Percentiles rank a stretch among this genome's conserved stretches.
These are phyloP conservation scores for Anadara kagoshimensis DNA, from an alignment of 1,140 invertebrate genomes.

Conservation along the genomic window DNA sequence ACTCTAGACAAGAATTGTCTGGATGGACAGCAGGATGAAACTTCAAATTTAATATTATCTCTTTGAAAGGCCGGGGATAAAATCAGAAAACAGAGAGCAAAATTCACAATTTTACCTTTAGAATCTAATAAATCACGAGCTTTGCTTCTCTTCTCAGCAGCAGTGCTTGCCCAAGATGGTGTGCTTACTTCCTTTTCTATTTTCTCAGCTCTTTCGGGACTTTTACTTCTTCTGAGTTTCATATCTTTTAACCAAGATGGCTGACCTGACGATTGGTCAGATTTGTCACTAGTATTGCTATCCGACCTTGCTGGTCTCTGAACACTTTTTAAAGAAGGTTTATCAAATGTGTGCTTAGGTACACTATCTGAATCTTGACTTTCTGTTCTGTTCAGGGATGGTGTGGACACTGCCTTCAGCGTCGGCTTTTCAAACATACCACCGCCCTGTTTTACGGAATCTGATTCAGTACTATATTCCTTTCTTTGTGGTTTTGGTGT, in stretches of 20 bases:
- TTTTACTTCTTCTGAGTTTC: constrained; percentile 26
- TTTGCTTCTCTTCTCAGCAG: constrained; percentile 25
- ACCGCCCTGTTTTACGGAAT: too few species aligned
- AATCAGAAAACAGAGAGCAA: background rate
- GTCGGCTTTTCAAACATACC: constrained; percentile 20
- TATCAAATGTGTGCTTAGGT: constrained; percentile 16
- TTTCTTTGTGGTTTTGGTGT: constrained; percentile 12
- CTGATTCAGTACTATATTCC: background rate
- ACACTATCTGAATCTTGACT: background rate
- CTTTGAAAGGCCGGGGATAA: too few species aligned
- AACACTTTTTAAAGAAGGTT: constrained; percentile 25
- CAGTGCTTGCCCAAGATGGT: constrained; percentile 18
- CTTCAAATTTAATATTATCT: too few species aligned
- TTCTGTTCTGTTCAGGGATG: background rate
- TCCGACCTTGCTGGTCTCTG: constrained; percentile 9
- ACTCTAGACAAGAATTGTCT: too few species aligned
- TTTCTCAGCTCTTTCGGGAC: constrained; percentile 7
- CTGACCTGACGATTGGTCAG: background rate
- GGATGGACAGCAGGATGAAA: too few species aligned
- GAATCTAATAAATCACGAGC: constrained; percentile 13
- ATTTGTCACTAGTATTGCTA: background rate
- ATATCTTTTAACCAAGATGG: constrained; percentile 35
- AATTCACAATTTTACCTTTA: constrained; percentile 7
- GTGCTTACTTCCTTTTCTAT: constrained; percentile 3
- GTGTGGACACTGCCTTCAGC: constrained; percentile 23